Evolutionary conservation across 2,797 vertebrate genomes (phyloP).

Genomic region (Acanthornis magna): DNA sequence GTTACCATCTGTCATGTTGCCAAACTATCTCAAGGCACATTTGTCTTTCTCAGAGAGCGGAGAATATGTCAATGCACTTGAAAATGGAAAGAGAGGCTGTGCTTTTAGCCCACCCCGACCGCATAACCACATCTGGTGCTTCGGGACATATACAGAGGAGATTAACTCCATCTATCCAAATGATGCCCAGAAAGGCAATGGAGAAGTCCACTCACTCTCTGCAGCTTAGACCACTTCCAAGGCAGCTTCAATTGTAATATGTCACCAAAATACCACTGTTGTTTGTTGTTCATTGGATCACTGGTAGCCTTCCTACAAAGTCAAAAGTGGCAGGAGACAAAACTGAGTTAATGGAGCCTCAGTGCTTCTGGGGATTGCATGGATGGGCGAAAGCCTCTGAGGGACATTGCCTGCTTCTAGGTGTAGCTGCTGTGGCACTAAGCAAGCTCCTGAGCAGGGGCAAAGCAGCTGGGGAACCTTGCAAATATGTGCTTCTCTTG

Average conservation of each 20-base stretch:
- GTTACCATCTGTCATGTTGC: slow-evolving; percentile 55
- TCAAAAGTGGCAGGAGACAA: background rate
- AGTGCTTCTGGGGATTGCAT: background rate
- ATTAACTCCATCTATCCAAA: background rate
- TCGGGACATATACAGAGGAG: background rate
- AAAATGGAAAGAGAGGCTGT: slow-evolving; percentile 11
- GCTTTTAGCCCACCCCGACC: background rate
- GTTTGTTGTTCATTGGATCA: background rate
- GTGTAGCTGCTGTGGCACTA: background rate
- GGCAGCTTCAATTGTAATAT: background rate
- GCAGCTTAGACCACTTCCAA: background rate
- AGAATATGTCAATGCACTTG: background rate
- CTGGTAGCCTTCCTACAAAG: background rate
- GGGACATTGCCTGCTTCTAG: background rate
- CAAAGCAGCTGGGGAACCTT: background rate
- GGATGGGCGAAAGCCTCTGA: background rate
- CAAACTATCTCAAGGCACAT: slow-evolving; percentile 38
- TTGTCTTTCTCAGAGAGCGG: background rate
- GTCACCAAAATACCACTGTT: background rate
- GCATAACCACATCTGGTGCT: background rate
- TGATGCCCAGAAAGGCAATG: background rate
- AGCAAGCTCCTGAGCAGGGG: background rate
- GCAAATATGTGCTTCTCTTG: background rate
- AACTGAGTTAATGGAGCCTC: background rate
- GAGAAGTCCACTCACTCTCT: background rate